A percentile compares a stretch with the other conserved stretches of the same genome.
Conservation (phyloP, 1,140 invertebrate genomes). For the Sarcophaga peregrina region DNA sequence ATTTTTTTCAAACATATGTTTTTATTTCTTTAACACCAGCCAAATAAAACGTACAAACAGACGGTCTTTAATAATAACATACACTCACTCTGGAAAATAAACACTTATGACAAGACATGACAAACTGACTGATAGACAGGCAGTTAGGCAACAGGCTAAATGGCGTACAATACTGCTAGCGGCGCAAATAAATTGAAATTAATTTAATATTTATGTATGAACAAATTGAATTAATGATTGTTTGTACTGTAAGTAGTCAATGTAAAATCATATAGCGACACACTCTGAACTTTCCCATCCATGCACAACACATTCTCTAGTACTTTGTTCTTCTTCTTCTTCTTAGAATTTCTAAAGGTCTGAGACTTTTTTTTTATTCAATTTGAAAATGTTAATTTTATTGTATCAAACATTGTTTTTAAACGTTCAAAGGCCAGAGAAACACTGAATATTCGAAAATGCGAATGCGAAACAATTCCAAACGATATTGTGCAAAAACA, state of each 20-base stretch:
- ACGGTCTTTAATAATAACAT: too few species aligned
- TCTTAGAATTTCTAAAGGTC: too few species aligned
- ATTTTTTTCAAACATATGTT: too few species aligned
- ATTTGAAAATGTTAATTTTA: background rate
- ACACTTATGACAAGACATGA: too few species aligned
- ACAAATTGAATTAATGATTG: background rate
- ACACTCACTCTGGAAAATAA: too few species aligned
- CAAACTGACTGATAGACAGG: too few species aligned
- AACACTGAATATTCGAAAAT: background rate
- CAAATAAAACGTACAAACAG: too few species aligned
- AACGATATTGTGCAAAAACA: conserved; percentile 1
- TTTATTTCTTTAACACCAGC: too few species aligned
- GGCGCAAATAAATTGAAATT: conserved; percentile 20
- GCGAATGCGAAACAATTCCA: background rate
- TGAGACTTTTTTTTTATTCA: too few species aligned
- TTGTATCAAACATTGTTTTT: background rate
- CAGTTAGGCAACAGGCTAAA: too few species aligned
- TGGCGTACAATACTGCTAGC: background rate
- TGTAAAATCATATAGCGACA: background rate
- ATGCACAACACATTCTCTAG: background rate
- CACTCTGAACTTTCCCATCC: conserved; percentile 11
- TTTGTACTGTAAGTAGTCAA: too few species aligned
- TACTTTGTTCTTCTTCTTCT: too few species aligned
- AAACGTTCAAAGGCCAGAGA: conserved; percentile 19
- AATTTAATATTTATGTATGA: background rate